phyloP scores from a whole-genome alignment of 2,797 vertebrate genomes.

The Decapterus maruadsi region DNA sequence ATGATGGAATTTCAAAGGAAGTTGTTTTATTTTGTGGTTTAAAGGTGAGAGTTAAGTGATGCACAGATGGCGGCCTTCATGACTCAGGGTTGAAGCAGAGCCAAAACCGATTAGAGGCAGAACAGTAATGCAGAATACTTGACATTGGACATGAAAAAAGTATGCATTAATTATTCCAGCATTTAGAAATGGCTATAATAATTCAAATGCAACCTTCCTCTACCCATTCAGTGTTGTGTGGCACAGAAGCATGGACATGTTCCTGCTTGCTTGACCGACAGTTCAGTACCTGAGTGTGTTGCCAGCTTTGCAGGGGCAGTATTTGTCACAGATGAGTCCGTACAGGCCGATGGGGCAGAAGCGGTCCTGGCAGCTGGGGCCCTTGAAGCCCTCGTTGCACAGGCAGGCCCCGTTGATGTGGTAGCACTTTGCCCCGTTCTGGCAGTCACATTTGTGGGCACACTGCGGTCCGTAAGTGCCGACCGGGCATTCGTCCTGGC shows the following conservation, averaged over 20 bases:
- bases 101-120: background rate
- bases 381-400: conserved; percentile 95
- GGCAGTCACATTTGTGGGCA: conserved; percentile 92
- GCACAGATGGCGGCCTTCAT: background rate
- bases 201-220: background rate
- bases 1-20: background rate
- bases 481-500: conserved; percentile 95
- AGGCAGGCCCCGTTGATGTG: conserved; percentile 93
- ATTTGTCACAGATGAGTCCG: conserved; percentile 91
- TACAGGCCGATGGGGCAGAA: conserved; percentile 93
- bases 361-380: conserved; percentile 93
- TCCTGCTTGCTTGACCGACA: no score
- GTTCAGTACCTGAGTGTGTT: conserved; percentile 91
- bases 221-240: background rate
- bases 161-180: background rate
- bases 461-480: conserved; percentile 95
- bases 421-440: conserved; percentile 94
- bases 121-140: background rate
- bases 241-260: background rate
- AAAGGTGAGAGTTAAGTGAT: background rate
- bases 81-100: background rate
- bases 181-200: background rate
- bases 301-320: conserved; percentile 90
- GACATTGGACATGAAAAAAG: background rate
- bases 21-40: background rate